Evolutionary conservation across 2,888 invertebrate genomes (phyloP), one percentile per base, ranked within the genome.

Genomic region (Pandemis cinnamomeana): DNA sequence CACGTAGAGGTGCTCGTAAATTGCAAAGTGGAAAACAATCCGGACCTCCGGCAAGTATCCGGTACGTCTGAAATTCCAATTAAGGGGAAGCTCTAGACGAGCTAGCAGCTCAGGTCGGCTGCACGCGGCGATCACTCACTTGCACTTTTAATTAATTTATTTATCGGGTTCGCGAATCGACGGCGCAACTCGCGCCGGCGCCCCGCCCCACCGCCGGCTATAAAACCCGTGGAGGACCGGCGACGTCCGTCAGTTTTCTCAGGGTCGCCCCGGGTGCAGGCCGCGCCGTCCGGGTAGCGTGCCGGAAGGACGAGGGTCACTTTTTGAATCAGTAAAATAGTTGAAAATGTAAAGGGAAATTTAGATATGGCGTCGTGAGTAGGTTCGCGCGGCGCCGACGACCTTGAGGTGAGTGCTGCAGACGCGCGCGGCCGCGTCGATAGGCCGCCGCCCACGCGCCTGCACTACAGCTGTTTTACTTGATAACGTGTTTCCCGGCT

Each of bases 101-200:
- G 85, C 87, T 88, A 87, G 86, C 72, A 53, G 75, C 71, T 75
- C 88, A 89, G 90, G 91, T 87, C 82, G 86, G 82, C 82, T 91
- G 91, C 91, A 91, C 87, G 89, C 88, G 84, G 83, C 91, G 91
- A 93, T 94, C 94, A 91, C 91, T 94, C 93, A 94, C 94, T 94
- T 93, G 93, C 93, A 94, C 94, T 94, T 94, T 93, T 94, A 94
- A 94, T 94, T 94, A 94, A 94, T 94, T 94, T 93, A 94, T 94
- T 94, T 94, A 94, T 94, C 89, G 93, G 89, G 91, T 92, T 89
- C 92, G 92, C 90, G 90, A 87, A 90, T 91, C 93, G 92, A 93
- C 93, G 91, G 92, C 92, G 93, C 93, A 92, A 92, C 91, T 91
- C 93, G 91, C 86, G 91, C 86, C 85, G 86, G 83, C 90, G 88